phyloP scores from a whole-genome alignment of 2,113 vertebrate genomes.

The Coracopsis vasa region DNA sequence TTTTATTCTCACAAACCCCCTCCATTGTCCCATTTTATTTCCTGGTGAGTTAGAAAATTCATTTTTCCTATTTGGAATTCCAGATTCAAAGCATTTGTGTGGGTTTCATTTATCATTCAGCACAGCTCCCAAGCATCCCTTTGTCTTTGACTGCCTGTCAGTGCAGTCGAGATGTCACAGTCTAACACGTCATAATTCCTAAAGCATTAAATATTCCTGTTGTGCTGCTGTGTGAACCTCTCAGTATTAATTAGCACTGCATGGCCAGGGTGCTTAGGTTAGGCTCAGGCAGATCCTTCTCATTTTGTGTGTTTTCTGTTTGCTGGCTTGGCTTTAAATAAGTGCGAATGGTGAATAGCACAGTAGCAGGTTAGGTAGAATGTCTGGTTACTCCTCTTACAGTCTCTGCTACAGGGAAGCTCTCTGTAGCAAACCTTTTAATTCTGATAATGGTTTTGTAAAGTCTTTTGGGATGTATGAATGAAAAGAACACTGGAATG shows the following conservation, averaged over 20 bases:
- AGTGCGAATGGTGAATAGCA: accelerated
- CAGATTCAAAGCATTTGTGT: background rate
- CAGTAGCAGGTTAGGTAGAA: too few species aligned
- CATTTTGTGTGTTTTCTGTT: background rate
- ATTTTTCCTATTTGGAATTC: background rate
- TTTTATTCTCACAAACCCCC: background rate
- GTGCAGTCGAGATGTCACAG: background rate
- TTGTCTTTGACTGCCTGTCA: background rate
- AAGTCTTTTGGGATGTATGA: background rate
- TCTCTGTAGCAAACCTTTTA: background rate
- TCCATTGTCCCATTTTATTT: background rate
- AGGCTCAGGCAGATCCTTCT: background rate
- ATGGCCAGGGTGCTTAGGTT: background rate
- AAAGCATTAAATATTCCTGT: background rate
- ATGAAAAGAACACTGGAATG: background rate
- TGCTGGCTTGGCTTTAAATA: background rate
- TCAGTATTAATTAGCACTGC: background rate
- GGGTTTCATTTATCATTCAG: background rate
- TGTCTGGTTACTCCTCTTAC: background rate
- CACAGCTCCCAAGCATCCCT: background rate
- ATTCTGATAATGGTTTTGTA: background rate
- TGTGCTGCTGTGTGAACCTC: background rate
- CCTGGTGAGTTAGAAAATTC: background rate
- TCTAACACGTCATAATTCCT: background rate
- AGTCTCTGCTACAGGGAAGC: background rate